Percentiles rank a stretch among this genome's conserved stretches.
Evolutionary conservation across 2,888 invertebrate species (phyloP).

Genomic region (Imbricaverruca yamaguchii): DNA sequence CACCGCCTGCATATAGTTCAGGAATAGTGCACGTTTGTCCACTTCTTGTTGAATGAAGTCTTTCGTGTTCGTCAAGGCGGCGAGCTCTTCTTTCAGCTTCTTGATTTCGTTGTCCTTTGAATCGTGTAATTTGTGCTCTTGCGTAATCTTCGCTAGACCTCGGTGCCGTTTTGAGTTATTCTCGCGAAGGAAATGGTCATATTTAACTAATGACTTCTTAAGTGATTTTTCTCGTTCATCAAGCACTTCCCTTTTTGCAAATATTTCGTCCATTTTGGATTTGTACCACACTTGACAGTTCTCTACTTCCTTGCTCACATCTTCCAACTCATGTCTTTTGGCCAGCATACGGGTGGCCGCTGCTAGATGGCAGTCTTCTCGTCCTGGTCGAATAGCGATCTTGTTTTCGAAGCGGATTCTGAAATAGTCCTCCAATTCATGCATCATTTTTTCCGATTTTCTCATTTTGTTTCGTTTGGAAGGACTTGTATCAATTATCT

Average conservation of each 20-base stretch:
- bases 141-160: neutral
- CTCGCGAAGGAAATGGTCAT: neutral
- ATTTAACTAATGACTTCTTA: neutral
- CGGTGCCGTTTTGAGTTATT: neutral
- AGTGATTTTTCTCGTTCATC: neutral
- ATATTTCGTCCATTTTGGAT: neutral
- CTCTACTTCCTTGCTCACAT: neutral
- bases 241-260: neutral
- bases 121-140: neutral
- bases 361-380: neutral
- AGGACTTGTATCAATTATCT: too few species aligned
- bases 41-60: neutral
- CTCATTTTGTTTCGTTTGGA: neutral
- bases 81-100: neutral
- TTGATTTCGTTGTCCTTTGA: neutral
- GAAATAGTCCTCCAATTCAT: conserved; percentile 2
- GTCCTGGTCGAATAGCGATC: neutral
- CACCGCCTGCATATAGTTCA: neutral
- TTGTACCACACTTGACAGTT: neutral
- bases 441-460: neutral
- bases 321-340: neutral
- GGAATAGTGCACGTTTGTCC: neutral
- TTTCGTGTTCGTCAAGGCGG: neutral
- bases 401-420: neutral
- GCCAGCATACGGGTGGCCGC: neutral